Evolutionary conservation across 2,797 vertebrate species (phyloP), one percentile per base, ranked within the genome.

Genomic region (Pterois miles): DNA sequence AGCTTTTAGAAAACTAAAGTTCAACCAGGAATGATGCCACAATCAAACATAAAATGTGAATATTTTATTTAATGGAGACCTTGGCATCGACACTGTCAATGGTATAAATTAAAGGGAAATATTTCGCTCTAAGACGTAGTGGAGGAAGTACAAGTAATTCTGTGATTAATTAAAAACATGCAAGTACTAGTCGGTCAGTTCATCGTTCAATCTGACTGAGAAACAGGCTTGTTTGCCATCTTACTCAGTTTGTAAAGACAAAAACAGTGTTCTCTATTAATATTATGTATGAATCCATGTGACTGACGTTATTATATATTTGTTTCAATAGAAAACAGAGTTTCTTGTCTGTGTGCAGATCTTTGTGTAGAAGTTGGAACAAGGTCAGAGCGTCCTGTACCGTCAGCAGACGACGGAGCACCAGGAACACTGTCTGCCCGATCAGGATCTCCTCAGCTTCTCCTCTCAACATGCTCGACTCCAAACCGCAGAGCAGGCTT

Each of bases 391-490:
- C 67, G 64, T 85, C 74, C 62, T 57, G 78, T 74, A 3, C 65
- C 57, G 14, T 56, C 50, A 63, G 53, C 58, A 33, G 50, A 56
- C 18, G 8, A 36, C 57, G 10, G 46, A 33, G 14, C 54, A 63
- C 11, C 56, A 33, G 76, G 73, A 85, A 86, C 80, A 59, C 14
- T 0, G 29, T 59, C 85, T 79, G 53, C 81, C 81, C 34, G 80
- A 85, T 88, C 84, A 40, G 20, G 65, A 86, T 85, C 73, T 82
- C 57, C 81, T 81, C 71, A 34, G 68, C 76, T 78, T 53, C 70
- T 75, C 33, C 78, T 83, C 57, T 60, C 38, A 33, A 6, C 23
- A n/a, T 1, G 46, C 64, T 50, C 8, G 46, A 23, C 73, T 74
- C 80, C 69, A 57, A 76, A 75, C 79, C 29, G 67, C 71, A n/a